These are phyloP conservation scores for Heliangelus exortis DNA, from an alignment of 2,797 vertebrate species.

Conservation along the genomic window DNA sequence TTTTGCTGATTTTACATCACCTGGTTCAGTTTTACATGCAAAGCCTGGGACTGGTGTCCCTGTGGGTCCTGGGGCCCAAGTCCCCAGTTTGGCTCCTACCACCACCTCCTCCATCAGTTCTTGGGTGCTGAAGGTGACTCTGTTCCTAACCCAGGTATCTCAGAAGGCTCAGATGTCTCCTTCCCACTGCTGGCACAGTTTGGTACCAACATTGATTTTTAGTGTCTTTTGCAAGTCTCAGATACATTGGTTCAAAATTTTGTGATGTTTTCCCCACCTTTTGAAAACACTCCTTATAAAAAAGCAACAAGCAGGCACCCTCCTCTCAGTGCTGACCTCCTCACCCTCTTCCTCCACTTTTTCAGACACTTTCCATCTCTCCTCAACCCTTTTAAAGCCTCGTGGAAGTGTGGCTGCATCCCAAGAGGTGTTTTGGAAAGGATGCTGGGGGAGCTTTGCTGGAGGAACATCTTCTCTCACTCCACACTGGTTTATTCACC, in stretches of 20 bases:
- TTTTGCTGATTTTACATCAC: neutral
- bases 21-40: neutral
- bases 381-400: neutral
- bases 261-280: neutral
- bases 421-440: neutral
- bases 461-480: neutral
- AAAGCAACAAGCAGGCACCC: neutral
- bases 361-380: neutral
- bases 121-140: accelerated
- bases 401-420: neutral
- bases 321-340: accelerated
- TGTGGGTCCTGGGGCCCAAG: neutral
- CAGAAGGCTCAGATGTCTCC: neutral
- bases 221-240: neutral
- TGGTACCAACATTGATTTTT: neutral
- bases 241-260: neutral
- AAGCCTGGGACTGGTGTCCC: neutral
- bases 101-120: neutral
- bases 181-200: neutral
- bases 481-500: accelerated
- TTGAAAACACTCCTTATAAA: neutral
- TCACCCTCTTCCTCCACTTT: neutral
- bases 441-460: neutral
- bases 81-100: accelerated
- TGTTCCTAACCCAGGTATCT: neutral